These are phyloP conservation scores for Girardinichthys multiradiatus DNA, from an alignment of 2,113 vertebrate species.

Conservation along the genomic window DNA sequence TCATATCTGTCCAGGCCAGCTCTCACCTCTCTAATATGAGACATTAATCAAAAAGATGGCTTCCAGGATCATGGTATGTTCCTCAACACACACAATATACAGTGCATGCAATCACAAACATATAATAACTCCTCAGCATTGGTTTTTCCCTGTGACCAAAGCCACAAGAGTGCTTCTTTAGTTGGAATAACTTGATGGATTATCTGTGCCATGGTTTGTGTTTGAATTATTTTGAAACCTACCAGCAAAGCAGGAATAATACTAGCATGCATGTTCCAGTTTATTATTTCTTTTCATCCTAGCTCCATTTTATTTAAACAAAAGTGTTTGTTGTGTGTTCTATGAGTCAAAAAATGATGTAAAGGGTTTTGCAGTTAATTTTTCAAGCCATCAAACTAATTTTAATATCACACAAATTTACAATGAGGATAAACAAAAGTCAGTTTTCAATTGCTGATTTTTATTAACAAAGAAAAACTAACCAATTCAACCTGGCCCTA, in stretches of 20 bases:
- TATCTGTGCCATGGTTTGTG: not conserved
- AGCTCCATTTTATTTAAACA: not conserved
- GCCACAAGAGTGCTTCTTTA: not conserved
- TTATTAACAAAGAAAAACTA: not conserved
- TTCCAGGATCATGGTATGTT: constrained; percentile 15
- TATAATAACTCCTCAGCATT: not conserved
- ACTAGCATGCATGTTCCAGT: not conserved
- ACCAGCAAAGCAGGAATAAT: not conserved
- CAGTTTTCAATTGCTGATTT: not conserved
- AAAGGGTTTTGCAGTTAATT: not conserved
- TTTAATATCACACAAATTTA: not conserved
- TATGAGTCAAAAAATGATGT: not conserved
- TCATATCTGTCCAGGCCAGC: constrained; percentile 26
- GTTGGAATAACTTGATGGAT: not conserved
- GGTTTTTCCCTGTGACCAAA: constrained; percentile 5
- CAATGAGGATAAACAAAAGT: not conserved
- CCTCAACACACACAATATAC: not conserved
- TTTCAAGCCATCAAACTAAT: not conserved
- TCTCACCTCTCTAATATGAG: constrained; percentile 43
- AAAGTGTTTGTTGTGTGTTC: not conserved
- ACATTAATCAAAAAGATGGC: constrained; percentile 55
- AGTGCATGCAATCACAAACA: not conserved
- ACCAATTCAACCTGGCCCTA: not conserved
- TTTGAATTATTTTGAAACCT: not conserved
- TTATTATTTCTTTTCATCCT: not conserved